Percentiles rank a stretch among this genome's conserved stretches.
Conservation (phyloP, 1,140 invertebrate species). For the Monochamus saltuarius region DNA sequence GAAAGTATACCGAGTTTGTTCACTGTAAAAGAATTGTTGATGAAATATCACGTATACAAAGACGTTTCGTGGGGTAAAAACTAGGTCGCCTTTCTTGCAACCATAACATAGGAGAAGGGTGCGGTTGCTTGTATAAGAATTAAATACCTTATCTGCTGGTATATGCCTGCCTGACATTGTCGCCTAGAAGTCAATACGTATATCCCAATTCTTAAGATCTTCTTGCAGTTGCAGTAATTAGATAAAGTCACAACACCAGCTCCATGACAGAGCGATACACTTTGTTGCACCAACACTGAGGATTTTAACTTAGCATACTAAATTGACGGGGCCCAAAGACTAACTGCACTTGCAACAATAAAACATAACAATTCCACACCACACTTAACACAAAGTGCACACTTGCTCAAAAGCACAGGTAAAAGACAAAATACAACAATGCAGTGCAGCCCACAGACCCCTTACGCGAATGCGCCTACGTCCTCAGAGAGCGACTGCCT, state of each 20-base stretch:
- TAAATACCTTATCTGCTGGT: conserved; percentile 23
- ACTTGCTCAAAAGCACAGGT: conserved; percentile 16
- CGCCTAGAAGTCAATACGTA: conserved; percentile 1
- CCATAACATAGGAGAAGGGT: conserved; percentile 13
- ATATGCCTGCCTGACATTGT: conserved; percentile 23
- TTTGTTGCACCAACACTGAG: conserved; percentile 13
- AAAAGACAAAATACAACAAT: conserved; percentile 19
- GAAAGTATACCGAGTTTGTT: too few relatives aligned
- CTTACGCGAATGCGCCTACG: conserved; percentile 17
- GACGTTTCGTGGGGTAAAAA: conserved; percentile 18
- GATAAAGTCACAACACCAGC: conserved; percentile 21
- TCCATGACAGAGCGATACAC: conserved; percentile 20
- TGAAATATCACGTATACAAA: conserved; percentile 13
- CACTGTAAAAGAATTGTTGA: too few relatives aligned
- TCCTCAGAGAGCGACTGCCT: conserved; percentile 15
- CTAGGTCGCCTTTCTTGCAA: conserved; percentile 22
- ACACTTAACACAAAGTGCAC: conserved; percentile 17
- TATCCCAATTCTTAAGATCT: too few relatives aligned
- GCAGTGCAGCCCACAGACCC: conserved; percentile 14
- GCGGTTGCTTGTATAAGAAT: conserved; percentile 18
- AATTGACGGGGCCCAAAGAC: conserved; percentile 1
- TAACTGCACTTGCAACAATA: not conserved
- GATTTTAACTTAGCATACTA: conserved; percentile 13
- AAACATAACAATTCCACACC: conserved; percentile 17
- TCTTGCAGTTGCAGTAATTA: not conserved